Evolutionary conservation across 1,140 invertebrate species (phyloP).

Genomic region (Drosophila melanica): DNA sequence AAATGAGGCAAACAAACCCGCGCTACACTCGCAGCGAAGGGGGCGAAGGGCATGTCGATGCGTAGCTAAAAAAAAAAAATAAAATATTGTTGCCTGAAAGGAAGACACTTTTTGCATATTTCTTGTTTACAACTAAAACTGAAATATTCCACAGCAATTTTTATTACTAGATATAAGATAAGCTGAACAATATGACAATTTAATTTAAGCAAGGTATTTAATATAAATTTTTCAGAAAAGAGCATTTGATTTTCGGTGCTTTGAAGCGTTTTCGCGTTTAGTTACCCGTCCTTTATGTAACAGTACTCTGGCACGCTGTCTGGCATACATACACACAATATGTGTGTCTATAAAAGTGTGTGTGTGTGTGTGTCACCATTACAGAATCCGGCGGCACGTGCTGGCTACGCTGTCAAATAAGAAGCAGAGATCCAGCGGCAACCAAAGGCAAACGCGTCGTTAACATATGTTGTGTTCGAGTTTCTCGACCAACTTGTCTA

Average conservation of each 20-base stretch:
- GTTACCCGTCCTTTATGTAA: conserved; percentile 41
- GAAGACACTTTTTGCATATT: not conserved
- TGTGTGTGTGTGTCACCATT: too few species aligned
- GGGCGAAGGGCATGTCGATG: not conserved
- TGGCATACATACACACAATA: too few species aligned
- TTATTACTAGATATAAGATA: too few species aligned
- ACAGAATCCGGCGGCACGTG: too few species aligned
- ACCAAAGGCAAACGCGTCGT: conserved; percentile 58
- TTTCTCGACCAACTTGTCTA: conserved; percentile 57
- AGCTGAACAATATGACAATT: too few species aligned
- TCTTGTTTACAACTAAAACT: not conserved
- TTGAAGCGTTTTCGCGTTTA: conserved; percentile 11
- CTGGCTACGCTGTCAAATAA: conserved; percentile 2
- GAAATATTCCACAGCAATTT: too few species aligned
- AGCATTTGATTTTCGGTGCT: conserved; percentile 25
- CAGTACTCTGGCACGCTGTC: conserved; percentile 1
- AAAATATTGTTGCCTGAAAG: not conserved
- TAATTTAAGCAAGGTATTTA: too few species aligned
- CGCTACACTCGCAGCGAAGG: not conserved
- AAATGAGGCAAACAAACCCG: conserved; percentile 29
- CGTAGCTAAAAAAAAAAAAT: too few species aligned
- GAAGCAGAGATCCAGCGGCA: conserved; percentile 36
- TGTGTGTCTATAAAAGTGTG: too few species aligned
- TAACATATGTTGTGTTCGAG: conserved; percentile 70
- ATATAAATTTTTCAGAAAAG: not conserved